Percentiles rank a stretch among this genome's conserved stretches.
Evolutionary conservation across 2,113 vertebrate species (phyloP).

Genomic region (Oreocharis arfaki): DNA sequence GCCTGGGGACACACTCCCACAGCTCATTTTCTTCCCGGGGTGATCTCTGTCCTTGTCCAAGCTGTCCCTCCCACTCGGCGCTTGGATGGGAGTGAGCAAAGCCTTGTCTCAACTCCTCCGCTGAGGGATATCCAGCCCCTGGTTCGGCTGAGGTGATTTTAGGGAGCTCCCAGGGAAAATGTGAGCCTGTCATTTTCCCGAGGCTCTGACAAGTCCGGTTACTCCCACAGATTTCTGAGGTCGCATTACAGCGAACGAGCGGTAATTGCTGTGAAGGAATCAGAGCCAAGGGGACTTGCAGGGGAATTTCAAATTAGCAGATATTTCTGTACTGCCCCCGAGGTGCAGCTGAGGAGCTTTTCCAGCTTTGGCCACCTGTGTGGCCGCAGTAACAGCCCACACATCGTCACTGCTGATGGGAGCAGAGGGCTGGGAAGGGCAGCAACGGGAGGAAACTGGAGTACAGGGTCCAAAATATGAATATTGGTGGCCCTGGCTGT

Average conservation of each 20-base stretch:
- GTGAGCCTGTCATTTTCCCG: not conserved
- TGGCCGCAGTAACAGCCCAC: not conserved
- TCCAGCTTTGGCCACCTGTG: not conserved
- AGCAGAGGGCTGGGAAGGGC: not conserved
- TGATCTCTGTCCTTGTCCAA: not conserved
- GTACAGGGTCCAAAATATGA: not conserved
- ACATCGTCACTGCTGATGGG: accelerated
- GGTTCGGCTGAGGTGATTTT: not conserved
- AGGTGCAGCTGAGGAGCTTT: not conserved
- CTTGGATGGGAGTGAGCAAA: not conserved
- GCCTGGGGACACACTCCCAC: not conserved
- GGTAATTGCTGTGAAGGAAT: not conserved
- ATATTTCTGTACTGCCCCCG: not conserved
- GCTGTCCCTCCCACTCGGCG: not conserved
- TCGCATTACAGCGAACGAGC: not conserved
- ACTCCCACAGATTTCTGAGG: not conserved
- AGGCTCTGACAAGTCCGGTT: not conserved
- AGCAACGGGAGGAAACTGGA: not conserved
- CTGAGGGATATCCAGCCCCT: not conserved
- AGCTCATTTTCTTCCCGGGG: not conserved
- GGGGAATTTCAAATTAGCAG: not conserved
- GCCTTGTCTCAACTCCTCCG: not conserved
- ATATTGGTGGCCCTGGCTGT: not conserved
- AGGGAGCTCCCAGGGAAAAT: not conserved
- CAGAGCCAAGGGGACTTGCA: not conserved